Conservation (phyloP, 2,797 vertebrate genomes). For the Sebastes cheni region DNA sequence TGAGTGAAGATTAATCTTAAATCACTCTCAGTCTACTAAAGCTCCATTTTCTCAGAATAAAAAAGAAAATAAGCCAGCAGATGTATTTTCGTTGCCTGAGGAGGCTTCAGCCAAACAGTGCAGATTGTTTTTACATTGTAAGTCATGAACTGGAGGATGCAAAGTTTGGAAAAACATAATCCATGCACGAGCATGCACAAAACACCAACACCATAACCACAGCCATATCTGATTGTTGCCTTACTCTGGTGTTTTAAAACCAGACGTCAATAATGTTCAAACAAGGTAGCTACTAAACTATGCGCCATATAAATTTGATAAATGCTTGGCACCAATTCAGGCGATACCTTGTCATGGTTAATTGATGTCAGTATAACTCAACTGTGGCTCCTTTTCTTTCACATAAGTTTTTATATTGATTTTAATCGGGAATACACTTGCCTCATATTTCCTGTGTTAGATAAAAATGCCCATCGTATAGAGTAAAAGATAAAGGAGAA, state of each 20-base stretch:
- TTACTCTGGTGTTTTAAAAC: slow-evolving; percentile 65
- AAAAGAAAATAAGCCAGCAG: slow-evolving; percentile 39
- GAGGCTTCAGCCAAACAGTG: not conserved
- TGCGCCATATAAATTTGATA: slow-evolving; percentile 22
- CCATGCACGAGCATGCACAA: slow-evolving; percentile 65
- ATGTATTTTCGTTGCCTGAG: slow-evolving; percentile 9
- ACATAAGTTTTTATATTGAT: slow-evolving; percentile 10
- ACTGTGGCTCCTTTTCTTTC: slow-evolving; percentile 7
- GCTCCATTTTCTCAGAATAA: not conserved
- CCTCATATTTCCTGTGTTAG: not conserved
- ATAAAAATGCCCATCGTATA: not conserved
- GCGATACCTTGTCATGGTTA: slow-evolving; percentile 27
- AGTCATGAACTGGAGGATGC: slow-evolving; percentile 25
- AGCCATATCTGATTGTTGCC: slow-evolving; percentile 78
- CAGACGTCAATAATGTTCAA: slow-evolving; percentile 41
- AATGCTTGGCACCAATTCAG: slow-evolving; percentile 38
- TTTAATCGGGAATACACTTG: not conserved
- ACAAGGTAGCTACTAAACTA: slow-evolving; percentile 55
- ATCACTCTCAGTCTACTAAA: not conserved
- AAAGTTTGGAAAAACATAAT: slow-evolving; percentile 9
- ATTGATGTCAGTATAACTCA: slow-evolving; percentile 57
- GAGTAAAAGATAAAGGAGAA: not conserved
- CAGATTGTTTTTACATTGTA: slow-evolving; percentile 20
- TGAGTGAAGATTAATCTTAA: not conserved
- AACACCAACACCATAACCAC: slow-evolving; percentile 17